A percentile compares a stretch with the other conserved stretches of the same genome.
These are phyloP conservation scores for Anguilla obscura DNA, from an alignment of 2,797 vertebrate genomes.

Conservation along the genomic window DNA sequence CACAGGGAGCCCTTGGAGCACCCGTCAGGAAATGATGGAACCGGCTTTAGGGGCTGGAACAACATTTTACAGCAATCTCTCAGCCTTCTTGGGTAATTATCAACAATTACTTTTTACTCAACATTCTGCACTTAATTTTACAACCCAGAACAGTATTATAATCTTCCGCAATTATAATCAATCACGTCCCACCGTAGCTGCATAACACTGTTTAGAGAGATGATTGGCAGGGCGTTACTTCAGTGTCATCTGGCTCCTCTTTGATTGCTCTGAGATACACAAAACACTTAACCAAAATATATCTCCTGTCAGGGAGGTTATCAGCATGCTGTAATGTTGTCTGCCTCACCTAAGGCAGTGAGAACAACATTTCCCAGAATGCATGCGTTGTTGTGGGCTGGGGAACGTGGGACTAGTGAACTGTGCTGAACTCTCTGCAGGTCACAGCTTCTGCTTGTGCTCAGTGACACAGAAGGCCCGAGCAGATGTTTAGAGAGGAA, in stretches of 20 bases:
- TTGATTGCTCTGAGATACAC: neutral
- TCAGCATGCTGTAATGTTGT: neutral
- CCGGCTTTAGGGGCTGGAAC: neutral
- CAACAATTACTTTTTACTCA: conserved; percentile 8
- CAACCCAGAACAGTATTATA: conserved; percentile 23
- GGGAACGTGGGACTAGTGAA: neutral
- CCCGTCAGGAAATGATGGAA: conserved; percentile 1
- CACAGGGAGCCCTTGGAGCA: neutral
- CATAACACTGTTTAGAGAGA: conserved; percentile 4
- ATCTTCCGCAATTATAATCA: conserved; percentile 18
- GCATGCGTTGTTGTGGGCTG: neutral
- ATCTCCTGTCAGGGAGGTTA: neutral
- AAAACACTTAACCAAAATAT: neutral
- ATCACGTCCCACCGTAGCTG: conserved; percentile 14
- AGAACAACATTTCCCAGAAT: conserved; percentile 1
- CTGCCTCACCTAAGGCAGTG: neutral
- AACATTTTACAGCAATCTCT: conserved; percentile 13
- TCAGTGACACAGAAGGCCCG: conserved; percentile 13
- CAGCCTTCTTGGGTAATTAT: conserved; percentile 16
- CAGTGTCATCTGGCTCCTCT: neutral
- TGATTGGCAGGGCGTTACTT: conserved; percentile 18
- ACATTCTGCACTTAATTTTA: conserved; percentile 12
- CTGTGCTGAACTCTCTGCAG: conserved; percentile 18
- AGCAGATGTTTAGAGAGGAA: conserved; percentile 27
- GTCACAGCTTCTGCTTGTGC: neutral